Base-by-base conservation (phyloP, 2,888 invertebrate genomes). In the Ennomos quercinarius region DNA sequence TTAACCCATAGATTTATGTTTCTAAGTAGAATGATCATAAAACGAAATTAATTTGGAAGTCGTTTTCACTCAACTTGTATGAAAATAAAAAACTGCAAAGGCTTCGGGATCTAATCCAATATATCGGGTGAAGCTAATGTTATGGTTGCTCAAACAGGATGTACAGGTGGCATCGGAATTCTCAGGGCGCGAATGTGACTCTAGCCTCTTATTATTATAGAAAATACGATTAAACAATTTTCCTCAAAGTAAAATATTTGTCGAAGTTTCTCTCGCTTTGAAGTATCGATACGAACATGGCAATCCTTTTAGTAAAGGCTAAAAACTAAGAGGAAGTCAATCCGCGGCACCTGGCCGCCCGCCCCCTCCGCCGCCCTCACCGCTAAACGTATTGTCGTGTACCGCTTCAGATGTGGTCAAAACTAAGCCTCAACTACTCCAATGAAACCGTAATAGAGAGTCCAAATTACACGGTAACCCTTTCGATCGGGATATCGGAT, bases 301-400 rank as follows among this genome's bases (percentile, higher is more conserved):
- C 87, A 91, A 90, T 88, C 91, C 91, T 91, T 91, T 91, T 90
- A 91, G 87, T 71, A 84, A 79, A 80, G 78, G 80, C 73, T 86
- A 84, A 89, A 85, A 90, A 89, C 86, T 89, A 83, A 68, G 83
- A 78, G 78, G 77, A 86, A 89, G 90, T 86, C 87, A 88, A 82
- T 76, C 74, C 81, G 76, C 76, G 80, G 76, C 72, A 71, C 66
- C 66, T 61, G 64, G 72, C 79, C 76, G 73, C 74, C 75, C 64
- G 61, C 64, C 59, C 68, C 70, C 71, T 67, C 70, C 63, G 64
- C 70, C 10, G 63, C 72, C 57, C 57, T 56, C 67, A 66, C 73
- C 63, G 61, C 80, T 90, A 91, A 91, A 89, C 79, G 90, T 89
- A 91, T 91, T 88, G 87, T 90, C 90, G 84, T 92, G 91, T 92